Evolutionary conservation across 2,113 vertebrate genomes (phyloP).

Genomic region (Pipra filicauda): DNA sequence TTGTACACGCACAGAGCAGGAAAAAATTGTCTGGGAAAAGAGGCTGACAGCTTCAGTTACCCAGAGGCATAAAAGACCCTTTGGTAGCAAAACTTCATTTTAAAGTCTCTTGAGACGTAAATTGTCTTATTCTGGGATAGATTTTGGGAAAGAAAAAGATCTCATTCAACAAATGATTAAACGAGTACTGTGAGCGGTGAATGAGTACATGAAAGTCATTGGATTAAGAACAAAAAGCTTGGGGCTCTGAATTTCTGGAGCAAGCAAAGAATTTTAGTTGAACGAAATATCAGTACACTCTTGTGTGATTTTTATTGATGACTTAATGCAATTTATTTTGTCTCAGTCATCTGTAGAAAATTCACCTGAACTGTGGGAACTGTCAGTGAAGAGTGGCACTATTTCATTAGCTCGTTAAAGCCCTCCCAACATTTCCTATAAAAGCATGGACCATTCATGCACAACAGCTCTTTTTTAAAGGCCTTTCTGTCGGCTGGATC

Average conservation of each 20-base stretch:
- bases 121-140: neutral
- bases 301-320: neutral
- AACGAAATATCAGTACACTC: neutral
- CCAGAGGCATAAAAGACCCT: neutral
- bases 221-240: neutral
- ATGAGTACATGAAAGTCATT: neutral
- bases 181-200: neutral
- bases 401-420: neutral
- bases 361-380: neutral
- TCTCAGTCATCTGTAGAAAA: neutral
- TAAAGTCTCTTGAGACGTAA: neutral
- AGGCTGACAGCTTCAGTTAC: neutral
- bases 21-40: neutral
- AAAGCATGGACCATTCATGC: fast-evolving
- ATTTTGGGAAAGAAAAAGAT: neutral
- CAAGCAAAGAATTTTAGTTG: neutral
- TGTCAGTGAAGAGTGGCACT: neutral
- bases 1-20: neutral
- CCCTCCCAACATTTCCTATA: neutral
- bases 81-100: neutral
- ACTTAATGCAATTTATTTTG: neutral
- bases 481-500: neutral
- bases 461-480: neutral
- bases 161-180: neutral
- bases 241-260: neutral